Evolutionary conservation across 1,140 invertebrate species (phyloP).

Genomic region (Oedothorax gibbosus): DNA sequence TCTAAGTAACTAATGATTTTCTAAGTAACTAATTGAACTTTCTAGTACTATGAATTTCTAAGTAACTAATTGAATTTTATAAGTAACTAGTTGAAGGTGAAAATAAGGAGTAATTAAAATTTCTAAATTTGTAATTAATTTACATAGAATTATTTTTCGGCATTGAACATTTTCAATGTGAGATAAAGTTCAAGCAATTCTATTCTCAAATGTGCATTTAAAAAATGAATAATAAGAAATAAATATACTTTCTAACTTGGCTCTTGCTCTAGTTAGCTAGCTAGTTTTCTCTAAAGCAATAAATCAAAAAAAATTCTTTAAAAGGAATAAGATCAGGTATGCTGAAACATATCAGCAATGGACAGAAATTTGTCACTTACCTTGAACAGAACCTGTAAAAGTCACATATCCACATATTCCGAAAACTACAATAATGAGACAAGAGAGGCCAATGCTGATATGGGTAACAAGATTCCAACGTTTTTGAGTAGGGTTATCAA

Average conservation of each 20-base stretch:
- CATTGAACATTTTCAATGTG: no score
- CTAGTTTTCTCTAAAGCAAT: background rate
- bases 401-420: conserved; percentile 85
- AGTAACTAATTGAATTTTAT: no score
- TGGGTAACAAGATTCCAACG: conserved; percentile 73
- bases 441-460: conserved; percentile 80
- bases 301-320: background rate
- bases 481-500: conserved; percentile 77
- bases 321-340: background rate
- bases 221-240: background rate
- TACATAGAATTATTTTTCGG: no score
- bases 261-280: background rate
- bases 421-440: conserved; percentile 78
- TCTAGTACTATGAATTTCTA: no score
- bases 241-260: background rate
- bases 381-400: conserved; percentile 85
- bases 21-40: no score
- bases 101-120: no score
- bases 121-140: no score
- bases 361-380: conserved; percentile 68
- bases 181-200: no score
- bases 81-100: no score
- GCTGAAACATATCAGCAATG: background rate
- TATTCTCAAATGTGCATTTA: no score
- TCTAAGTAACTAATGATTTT: no score